Conservation (phyloP, 1,140 invertebrate species). For the Drosophila nannoptera region DNA sequence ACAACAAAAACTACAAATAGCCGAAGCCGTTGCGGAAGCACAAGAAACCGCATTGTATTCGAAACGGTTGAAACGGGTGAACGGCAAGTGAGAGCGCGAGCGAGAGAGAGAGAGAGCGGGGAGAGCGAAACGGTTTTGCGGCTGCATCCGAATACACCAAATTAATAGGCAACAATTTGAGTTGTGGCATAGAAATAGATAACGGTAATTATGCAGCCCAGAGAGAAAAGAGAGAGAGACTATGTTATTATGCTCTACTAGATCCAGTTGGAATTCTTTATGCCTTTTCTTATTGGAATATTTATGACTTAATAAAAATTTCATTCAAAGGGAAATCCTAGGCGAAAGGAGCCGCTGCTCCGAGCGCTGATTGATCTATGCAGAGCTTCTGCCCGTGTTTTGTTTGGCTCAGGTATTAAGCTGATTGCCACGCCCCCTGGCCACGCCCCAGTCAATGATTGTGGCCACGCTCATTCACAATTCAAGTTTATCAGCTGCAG, state of each 20-base stretch:
- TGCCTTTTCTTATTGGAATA: neutral
- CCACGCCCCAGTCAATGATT: neutral
- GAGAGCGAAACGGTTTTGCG: too few relatives aligned
- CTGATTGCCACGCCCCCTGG: neutral
- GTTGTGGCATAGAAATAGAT: too few relatives aligned
- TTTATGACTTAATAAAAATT: too few relatives aligned
- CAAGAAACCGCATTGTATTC: constrained; percentile 25
- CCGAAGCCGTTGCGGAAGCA: constrained; percentile 11
- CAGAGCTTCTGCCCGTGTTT: neutral
- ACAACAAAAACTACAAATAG: neutral
- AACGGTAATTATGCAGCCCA: too few relatives aligned
- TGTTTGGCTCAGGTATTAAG: neutral
- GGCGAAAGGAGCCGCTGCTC: too few relatives aligned
- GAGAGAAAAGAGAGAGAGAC: too few relatives aligned
- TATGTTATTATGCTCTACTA: too few relatives aligned
- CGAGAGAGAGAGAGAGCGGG: neutral
- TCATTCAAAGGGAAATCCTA: too few relatives aligned
- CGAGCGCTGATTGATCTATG: neutral
- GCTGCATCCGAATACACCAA: too few relatives aligned
- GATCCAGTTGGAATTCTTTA: neutral
- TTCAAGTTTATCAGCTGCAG: constrained; percentile 10
- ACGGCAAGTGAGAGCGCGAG: too few relatives aligned
- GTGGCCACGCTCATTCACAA: constrained; percentile 1
- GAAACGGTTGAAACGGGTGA: neutral
- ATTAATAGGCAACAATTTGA: too few relatives aligned